These are phyloP conservation scores for Mechanitis messenoides DNA, from an alignment of 2,888 invertebrate genomes.

Conservation along the genomic window DNA sequence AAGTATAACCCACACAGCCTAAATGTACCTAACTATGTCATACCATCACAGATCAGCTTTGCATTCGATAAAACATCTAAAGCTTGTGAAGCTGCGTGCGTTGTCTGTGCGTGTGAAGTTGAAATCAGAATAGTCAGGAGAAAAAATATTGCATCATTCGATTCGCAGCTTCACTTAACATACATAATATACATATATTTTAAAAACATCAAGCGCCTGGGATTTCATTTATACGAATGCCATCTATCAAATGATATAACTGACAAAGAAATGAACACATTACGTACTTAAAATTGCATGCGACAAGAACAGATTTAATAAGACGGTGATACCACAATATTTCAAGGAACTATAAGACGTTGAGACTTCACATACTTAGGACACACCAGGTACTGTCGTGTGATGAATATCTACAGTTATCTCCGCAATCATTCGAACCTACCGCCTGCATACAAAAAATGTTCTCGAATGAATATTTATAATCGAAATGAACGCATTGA, in stretches of 20 bases:
- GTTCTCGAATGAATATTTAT: not conserved
- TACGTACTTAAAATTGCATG: slow-evolving; percentile 13
- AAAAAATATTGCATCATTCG: not conserved
- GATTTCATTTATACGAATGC: slow-evolving; percentile 5
- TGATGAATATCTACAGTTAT: slow-evolving; percentile 1
- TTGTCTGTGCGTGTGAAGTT: slow-evolving; percentile 10
- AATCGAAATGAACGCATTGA: slow-evolving; percentile 13
- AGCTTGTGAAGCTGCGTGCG: slow-evolving; percentile 47
- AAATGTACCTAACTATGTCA: slow-evolving; percentile 66
- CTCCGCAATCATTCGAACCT: slow-evolving; percentile 1
- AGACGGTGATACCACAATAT: slow-evolving; percentile 36
- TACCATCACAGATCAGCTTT: slow-evolving; percentile 74
- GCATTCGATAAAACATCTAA: slow-evolving; percentile 57
- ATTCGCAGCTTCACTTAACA: slow-evolving; percentile 34
- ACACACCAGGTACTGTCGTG: slow-evolving; percentile 31
- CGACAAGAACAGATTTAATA: slow-evolving; percentile 8
- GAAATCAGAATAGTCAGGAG: not conserved
- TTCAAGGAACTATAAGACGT: slow-evolving; percentile 51
- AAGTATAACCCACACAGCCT: slow-evolving; percentile 54
- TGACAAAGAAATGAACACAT: slow-evolving; percentile 8
- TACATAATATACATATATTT: not conserved
- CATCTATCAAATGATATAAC: slow-evolving; percentile 7
- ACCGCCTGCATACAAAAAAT: slow-evolving; percentile 3
- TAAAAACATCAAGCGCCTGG: not conserved
- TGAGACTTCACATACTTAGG: slow-evolving; percentile 28